These are phyloP conservation scores for Procavia capensis DNA, from an alignment of 2,113 vertebrate species.

Conservation along the genomic window DNA sequence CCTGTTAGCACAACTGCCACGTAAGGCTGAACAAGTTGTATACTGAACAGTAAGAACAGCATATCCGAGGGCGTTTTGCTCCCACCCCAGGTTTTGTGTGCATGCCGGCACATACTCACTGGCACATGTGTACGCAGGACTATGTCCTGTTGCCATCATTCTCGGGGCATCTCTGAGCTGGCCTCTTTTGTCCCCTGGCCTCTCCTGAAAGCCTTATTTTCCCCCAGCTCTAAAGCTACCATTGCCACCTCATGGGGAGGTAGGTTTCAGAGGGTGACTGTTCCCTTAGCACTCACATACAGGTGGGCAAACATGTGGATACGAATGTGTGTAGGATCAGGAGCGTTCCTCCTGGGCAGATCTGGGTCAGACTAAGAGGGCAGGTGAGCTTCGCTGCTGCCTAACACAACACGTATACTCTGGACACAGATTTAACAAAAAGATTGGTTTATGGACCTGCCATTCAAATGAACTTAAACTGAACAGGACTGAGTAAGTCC, in stretches of 20 bases:
- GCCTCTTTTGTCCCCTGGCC: not conserved
- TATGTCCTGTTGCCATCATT: too few species aligned
- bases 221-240: not conserved
- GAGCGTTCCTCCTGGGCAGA: not conserved
- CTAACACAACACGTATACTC: slow-evolving; percentile 58
- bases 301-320: not conserved
- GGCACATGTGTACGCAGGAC: not conserved
- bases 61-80: not conserved
- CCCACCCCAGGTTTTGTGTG: not conserved
- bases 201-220: not conserved
- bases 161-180: not conserved
- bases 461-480: slow-evolving; percentile 35
- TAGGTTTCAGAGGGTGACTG: not conserved
- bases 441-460: slow-evolving; percentile 46
- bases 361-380: not conserved
- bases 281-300: too few species aligned
- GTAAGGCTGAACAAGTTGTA: not conserved
- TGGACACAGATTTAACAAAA: slow-evolving; percentile 45
- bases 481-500: slow-evolving; percentile 12
- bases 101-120: not conserved
- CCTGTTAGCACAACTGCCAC: not conserved
- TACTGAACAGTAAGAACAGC: not conserved
- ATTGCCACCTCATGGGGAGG: not conserved
- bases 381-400: not conserved
- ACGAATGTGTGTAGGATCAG: not conserved